phyloP scores from a whole-genome alignment of 2,888 invertebrate genomes.

The Stenurella melanura region DNA sequence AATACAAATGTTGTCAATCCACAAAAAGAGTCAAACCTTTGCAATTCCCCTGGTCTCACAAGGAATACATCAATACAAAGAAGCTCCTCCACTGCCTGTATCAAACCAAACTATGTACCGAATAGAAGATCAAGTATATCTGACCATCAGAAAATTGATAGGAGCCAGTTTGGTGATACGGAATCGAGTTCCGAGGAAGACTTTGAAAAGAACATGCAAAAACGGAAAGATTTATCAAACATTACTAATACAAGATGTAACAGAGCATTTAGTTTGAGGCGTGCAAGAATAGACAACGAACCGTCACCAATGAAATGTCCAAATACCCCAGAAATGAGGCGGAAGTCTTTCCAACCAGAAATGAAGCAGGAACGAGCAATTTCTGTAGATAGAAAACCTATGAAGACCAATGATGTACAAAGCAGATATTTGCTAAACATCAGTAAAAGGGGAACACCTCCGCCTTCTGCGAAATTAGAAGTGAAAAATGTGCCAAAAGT shows the following conservation, averaged over 20 bases:
- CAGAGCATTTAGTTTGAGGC: conserved; percentile 82
- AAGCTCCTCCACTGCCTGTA: conserved; percentile 73
- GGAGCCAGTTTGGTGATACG: conserved; percentile 70
- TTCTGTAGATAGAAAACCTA: conserved; percentile 71
- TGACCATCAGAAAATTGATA: conserved; percentile 69
- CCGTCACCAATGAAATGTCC: conserved; percentile 75
- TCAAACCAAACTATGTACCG: conserved; percentile 67
- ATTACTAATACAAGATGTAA: conserved; percentile 80
- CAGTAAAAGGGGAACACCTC: conserved; percentile 62
- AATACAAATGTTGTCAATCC: conserved; percentile 64
- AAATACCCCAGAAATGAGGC: conserved; percentile 78
- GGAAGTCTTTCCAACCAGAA: conserved; percentile 73
- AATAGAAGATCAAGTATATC: conserved; percentile 63
- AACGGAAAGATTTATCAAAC: conserved; percentile 69
- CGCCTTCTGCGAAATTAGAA: conserved; percentile 49
- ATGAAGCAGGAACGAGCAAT: conserved; percentile 68
- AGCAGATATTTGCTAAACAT: conserved; percentile 71
- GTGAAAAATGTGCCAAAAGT: conserved; percentile 69
- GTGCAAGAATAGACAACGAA: conserved; percentile 77
- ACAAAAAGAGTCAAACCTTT: conserved; percentile 60
- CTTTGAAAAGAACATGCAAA: conserved; percentile 70
- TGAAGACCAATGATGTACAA: conserved; percentile 69
- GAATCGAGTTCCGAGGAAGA: conserved; percentile 75
- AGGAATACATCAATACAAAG: conserved; percentile 70
- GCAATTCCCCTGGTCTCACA: conserved; percentile 64